Conservation (phyloP, 2,888 invertebrate genomes). For the Autographa gamma region DNA sequence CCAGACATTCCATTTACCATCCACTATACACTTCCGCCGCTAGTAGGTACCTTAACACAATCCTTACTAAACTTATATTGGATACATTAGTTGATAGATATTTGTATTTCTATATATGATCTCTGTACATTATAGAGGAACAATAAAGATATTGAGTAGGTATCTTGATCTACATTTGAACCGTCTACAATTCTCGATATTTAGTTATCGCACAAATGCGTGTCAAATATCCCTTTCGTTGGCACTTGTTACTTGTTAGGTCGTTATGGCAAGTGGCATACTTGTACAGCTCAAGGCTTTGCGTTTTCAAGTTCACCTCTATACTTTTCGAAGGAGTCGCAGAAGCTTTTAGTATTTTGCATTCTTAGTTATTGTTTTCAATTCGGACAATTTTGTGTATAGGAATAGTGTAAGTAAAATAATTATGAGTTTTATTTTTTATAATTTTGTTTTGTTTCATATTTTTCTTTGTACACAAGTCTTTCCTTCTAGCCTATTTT, state of each 20-base stretch:
- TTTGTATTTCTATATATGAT: too few relatives aligned
- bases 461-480: too few relatives aligned
- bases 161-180: slow-evolving; percentile 1
- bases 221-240: slow-evolving; percentile 67
- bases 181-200: slow-evolving; percentile 23
- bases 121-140: too few relatives aligned
- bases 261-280: slow-evolving; percentile 53
- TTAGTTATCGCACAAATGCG: slow-evolving; percentile 53
- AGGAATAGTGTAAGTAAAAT: neutral
- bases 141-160: too few relatives aligned
- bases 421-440: too few relatives aligned
- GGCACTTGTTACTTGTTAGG: slow-evolving; percentile 33
- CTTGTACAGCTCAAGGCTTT: slow-evolving; percentile 32
- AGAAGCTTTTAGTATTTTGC: neutral
- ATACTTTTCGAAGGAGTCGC: slow-evolving; percentile 5
- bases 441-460: too few relatives aligned
- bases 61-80: too few relatives aligned
- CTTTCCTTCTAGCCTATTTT: too few relatives aligned
- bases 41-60: too few relatives aligned
- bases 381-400: neutral
- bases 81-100: too few relatives aligned
- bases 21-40: too few relatives aligned
- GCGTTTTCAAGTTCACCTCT: neutral
- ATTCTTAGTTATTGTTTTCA: neutral
- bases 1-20: too few relatives aligned